Evolutionary conservation across 2,113 vertebrate genomes (phyloP).

Genomic region (Eurypyga helias): DNA sequence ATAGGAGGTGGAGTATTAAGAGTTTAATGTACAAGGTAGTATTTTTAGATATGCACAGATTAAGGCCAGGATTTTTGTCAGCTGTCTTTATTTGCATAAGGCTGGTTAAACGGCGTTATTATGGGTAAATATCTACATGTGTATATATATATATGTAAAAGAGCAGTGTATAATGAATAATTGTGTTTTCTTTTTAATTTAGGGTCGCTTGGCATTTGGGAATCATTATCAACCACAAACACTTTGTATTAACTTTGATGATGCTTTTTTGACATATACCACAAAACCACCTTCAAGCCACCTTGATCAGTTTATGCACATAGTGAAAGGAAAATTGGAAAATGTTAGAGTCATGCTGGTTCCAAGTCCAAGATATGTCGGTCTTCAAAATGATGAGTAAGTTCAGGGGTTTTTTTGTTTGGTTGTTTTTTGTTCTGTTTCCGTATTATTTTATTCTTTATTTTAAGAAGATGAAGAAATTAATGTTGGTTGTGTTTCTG

Average conservation of each 20-base stretch:
- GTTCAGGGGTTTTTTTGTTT: not conserved
- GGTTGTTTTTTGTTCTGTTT: not conserved
- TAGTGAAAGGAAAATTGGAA: constrained; percentile 95
- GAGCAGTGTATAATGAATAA: not conserved
- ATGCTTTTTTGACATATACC: constrained; percentile 94
- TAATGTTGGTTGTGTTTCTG: not conserved
- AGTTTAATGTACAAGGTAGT: not conserved
- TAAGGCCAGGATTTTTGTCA: not conserved
- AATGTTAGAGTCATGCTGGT: constrained; percentile 98
- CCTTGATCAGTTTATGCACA: constrained; percentile 98
- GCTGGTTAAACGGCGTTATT: not conserved
- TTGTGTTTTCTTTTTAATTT: not conserved
- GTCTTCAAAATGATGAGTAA: constrained; percentile 97
- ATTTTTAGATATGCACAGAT: not conserved
- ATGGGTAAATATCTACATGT: not conserved
- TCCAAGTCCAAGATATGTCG: constrained; percentile 93
- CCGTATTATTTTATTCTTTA: not conserved
- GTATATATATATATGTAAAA: not conserved
- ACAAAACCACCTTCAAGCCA: constrained; percentile 99
- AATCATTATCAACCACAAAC: constrained; percentile 97
- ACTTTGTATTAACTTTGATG: constrained; percentile 95
- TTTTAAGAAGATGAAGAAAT: not conserved
- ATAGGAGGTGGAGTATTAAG: not conserved
- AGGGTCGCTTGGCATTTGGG: constrained; percentile 97
- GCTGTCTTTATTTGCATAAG: not conserved